These are phyloP conservation scores for Enteromius thamalakanensis DNA, from an alignment of 2,797 vertebrate species.

Conservation along the genomic window DNA sequence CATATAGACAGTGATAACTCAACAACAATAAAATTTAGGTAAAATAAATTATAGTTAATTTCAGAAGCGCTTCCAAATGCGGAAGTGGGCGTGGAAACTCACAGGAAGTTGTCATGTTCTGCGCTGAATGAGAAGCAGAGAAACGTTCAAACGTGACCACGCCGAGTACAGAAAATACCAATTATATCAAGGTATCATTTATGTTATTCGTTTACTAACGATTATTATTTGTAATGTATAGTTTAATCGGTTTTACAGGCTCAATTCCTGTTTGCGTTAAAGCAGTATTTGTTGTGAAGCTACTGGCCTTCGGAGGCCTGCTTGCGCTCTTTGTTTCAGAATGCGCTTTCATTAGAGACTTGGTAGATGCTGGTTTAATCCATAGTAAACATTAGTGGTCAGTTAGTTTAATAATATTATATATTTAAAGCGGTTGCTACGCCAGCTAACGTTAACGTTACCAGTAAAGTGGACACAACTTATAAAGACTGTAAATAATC, in stretches of 20 bases:
- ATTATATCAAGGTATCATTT: conserved; percentile 20
- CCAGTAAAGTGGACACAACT: background rate
- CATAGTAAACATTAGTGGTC: background rate
- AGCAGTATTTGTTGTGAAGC: background rate
- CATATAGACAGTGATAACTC: background rate
- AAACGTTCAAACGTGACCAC: conserved; percentile 38
- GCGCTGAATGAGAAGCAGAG: conserved; percentile 14
- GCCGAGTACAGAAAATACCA: conserved; percentile 7
- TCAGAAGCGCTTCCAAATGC: background rate
- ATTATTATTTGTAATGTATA: fast-evolving
- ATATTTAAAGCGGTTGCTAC: background rate
- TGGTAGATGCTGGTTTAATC: background rate
- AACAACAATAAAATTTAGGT: background rate
- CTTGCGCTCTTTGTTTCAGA: conserved; percentile 36
- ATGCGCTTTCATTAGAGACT: background rate
- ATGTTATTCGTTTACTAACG: background rate
- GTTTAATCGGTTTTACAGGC: background rate
- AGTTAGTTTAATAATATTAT: background rate
- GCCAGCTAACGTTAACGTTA: no score
- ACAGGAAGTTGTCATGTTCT: conserved; percentile 31
- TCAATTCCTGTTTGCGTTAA: background rate
- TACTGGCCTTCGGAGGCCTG: conserved; percentile 27
- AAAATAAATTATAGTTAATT: background rate
- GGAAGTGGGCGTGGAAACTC: conserved; percentile 6
- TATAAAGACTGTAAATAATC: background rate